Percentiles rank a stretch among this genome's conserved stretches.
Evolutionary conservation across 2,888 invertebrate genomes (phyloP).

Genomic region (Muschampia plurimacula): DNA sequence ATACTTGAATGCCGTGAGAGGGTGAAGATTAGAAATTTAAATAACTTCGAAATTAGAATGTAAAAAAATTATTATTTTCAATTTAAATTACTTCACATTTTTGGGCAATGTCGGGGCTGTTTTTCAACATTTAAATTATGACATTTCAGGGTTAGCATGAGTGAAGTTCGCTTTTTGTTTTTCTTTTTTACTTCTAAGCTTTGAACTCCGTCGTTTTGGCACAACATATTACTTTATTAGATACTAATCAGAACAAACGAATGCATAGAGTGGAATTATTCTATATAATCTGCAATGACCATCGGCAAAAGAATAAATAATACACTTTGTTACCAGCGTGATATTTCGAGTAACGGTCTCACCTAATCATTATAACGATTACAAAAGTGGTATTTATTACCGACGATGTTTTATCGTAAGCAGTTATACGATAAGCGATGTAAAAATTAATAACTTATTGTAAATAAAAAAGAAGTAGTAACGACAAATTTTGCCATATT

Average conservation of each 20-base stretch:
- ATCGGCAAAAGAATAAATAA: conserved; percentile 30
- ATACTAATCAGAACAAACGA: conserved; percentile 25
- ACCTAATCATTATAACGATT: conserved; percentile 43
- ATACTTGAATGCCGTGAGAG: neutral
- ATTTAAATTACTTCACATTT: too few species aligned
- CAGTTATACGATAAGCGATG: neutral
- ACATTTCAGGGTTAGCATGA: neutral
- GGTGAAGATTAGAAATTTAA: conserved; percentile 22
- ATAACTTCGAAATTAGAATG: conserved; percentile 7
- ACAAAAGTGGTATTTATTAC: conserved; percentile 38
- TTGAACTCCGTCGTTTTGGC: neutral
- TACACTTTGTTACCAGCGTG: conserved; percentile 30
- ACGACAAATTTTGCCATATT: too few species aligned
- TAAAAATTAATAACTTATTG: neutral
- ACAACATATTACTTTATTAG: neutral
- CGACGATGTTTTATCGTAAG: conserved; percentile 12
- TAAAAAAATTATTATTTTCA: neutral
- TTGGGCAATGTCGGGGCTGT: neutral
- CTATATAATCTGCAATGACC: conserved; percentile 38
- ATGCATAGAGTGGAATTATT: conserved; percentile 28
- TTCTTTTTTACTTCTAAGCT: neutral
- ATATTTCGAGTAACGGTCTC: conserved; percentile 43
- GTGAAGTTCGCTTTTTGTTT: too few species aligned
- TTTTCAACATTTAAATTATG: neutral
- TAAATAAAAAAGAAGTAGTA: neutral